Base-by-base conservation (phyloP, 2,113 vertebrate species). In the Campylomormyrus numenius region DNA sequence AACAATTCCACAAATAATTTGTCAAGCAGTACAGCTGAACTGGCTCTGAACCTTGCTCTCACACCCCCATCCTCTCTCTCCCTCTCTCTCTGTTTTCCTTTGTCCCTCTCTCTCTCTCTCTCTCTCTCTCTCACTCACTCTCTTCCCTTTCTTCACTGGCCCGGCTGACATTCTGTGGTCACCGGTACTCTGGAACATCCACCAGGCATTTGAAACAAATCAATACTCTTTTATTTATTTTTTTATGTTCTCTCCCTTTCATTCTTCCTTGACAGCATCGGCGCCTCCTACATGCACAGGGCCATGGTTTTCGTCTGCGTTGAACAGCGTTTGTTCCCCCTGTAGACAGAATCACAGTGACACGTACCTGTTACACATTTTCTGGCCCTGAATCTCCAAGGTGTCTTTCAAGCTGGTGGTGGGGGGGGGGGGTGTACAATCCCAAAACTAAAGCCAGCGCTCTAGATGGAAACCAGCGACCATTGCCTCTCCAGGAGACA, bases 1-100 rank as follows among this genome's bases (percentile, higher is more conserved):
- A 98, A 98, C 98, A 98, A 98, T 99, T 98, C 97, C 97, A 98
- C 97, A 98, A 98, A 99, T 98, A 97, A 98, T 99, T 98, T 98
- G 98, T 99, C 98, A 99, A 98, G 96, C 96, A 95, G 95, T 95
- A 97, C 96, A 96, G 96, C 97, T 98, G 97, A 98, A 98, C 97
- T 97, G 96, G 96, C 97, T 98, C 97, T 98, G 97, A 98, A 98
- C 97, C 96, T 96, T 94, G 94, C 91, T 88, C 77, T 96, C 97
- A 97, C 96, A 97, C 96, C 96, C 96, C 94, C 94, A 95, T 95
- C 56, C 86, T 24, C 46, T 92, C 90, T 10, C 91, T 80, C 92
- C 89, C 88, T 74, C 49, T 74, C 85, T 87, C 58, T 11, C 58
- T 27, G 58, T 27, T 66, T 66, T 66, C 58, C 58, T 66, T 66